Percentiles rank a stretch among this genome's conserved stretches.
Evolutionary conservation across 2,797 vertebrate genomes (phyloP).

Genomic region (Mormyrops boulengeri): DNA sequence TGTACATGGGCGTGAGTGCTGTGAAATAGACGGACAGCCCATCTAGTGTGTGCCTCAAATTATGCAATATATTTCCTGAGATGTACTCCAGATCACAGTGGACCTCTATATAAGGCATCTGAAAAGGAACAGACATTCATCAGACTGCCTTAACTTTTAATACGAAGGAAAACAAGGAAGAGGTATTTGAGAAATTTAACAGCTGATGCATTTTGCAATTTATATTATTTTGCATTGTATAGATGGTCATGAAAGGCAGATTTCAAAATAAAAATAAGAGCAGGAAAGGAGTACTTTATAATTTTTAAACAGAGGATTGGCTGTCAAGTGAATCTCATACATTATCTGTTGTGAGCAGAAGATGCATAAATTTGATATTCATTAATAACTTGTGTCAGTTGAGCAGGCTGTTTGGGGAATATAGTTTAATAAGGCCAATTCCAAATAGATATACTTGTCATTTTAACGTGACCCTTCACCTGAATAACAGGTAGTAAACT

Average conservation of each 20-base stretch:
- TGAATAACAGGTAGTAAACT: neutral
- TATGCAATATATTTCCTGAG: neutral
- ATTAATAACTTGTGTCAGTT: conserved; percentile 11
- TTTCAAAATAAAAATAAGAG: neutral
- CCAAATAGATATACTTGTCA: neutral
- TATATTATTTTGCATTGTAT: neutral
- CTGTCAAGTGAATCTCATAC: neutral
- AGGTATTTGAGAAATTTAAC: neutral
- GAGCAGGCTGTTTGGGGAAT: conserved; percentile 5
- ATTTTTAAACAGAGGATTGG: neutral
- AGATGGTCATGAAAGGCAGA: neutral
- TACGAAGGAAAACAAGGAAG: neutral
- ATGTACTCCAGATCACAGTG: neutral
- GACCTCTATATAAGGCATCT: neutral
- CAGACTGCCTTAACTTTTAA: neutral
- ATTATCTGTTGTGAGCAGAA: neutral
- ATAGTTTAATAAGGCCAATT: neutral
- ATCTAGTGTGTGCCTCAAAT: neutral
- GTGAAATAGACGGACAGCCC: neutral
- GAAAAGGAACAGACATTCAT: neutral
- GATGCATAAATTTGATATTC: conserved; percentile 24
- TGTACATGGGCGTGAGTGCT: neutral
- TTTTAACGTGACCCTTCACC: neutral
- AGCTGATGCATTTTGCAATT: neutral
- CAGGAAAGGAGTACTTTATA: neutral